A percentile compares a stretch with the other conserved stretches of the same genome.
Evolutionary conservation across 2,888 invertebrate genomes (phyloP).

Genomic region (Imbricaverruca yamaguchii): DNA sequence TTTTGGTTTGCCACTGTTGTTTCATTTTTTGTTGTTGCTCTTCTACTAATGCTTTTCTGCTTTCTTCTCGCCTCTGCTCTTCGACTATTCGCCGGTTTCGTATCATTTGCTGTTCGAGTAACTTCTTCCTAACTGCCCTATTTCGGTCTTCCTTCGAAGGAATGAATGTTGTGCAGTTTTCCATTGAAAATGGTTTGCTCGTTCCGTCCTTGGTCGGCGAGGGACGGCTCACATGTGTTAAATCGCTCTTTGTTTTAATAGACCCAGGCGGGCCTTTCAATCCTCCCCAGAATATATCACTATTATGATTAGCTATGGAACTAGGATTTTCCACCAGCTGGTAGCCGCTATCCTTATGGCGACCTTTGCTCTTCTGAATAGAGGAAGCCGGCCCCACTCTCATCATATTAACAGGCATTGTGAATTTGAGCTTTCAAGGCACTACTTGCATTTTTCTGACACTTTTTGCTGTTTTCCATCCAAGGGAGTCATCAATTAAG

Average conservation of each 20-base stretch:
- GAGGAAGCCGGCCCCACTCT: too few species aligned
- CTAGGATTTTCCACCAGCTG: background rate
- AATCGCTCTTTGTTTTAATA: too few species aligned
- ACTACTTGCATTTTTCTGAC: too few species aligned
- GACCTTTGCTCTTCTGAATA: background rate
- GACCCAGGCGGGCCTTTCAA: too few species aligned
- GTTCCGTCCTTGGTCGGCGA: background rate
- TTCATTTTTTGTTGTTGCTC: slow-evolving; percentile 11
- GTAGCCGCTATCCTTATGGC: background rate
- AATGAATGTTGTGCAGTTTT: background rate
- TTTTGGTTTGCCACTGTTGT: slow-evolving; percentile 11
- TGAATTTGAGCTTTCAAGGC: too few species aligned
- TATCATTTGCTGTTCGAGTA: background rate
- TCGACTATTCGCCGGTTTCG: background rate
- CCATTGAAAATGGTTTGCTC: background rate
- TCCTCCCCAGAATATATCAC: background rate
- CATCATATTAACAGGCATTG: too few species aligned
- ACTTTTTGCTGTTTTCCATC: too few species aligned
- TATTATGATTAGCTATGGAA: background rate
- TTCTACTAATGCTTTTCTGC: background rate
- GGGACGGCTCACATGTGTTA: background rate
- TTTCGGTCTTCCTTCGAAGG: background rate
- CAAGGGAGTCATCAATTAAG: too few species aligned
- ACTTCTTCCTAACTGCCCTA: background rate
- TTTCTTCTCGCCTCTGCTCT: background rate